These are phyloP conservation scores for Andinoacara biseriatus DNA, from an alignment of 2,113 vertebrate genomes.

Conservation along the genomic window DNA sequence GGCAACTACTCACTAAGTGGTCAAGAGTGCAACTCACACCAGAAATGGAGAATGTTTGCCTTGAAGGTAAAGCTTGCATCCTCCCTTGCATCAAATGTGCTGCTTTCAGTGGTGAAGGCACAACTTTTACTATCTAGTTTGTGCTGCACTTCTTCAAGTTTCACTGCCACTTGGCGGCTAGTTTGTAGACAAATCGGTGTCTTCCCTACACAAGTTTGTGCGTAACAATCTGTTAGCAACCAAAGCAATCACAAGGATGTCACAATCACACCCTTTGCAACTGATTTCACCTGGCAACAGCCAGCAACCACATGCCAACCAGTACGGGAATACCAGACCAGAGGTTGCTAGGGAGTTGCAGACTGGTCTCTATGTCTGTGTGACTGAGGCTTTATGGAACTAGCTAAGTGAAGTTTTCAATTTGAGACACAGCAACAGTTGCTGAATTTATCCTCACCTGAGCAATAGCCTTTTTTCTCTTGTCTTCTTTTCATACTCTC, in stretches of 20 bases:
- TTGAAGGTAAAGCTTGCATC: neutral
- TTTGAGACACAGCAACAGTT: neutral
- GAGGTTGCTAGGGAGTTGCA: neutral
- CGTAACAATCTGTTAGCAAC: neutral
- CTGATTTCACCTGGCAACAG: neutral
- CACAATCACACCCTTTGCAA: neutral
- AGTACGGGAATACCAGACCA: no score
- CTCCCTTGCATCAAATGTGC: neutral
- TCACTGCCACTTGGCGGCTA: neutral
- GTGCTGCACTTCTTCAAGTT: neutral
- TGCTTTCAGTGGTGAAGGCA: neutral
- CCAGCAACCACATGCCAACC: neutral
- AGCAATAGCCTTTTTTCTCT: neutral
- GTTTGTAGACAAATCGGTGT: neutral
- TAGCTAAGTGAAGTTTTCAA: neutral
- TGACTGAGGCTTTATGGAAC: neutral
- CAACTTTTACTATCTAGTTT: neutral
- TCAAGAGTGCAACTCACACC: neutral
- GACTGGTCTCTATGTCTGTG: neutral
- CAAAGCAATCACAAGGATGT: neutral
- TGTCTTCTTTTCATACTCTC: no score
- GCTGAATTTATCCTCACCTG: neutral
- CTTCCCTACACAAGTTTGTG: neutral
- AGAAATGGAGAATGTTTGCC: neutral
- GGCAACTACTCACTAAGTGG: neutral